Conservation (phyloP, 2,888 invertebrate genomes). For the Tachystola acroxantha region DNA sequence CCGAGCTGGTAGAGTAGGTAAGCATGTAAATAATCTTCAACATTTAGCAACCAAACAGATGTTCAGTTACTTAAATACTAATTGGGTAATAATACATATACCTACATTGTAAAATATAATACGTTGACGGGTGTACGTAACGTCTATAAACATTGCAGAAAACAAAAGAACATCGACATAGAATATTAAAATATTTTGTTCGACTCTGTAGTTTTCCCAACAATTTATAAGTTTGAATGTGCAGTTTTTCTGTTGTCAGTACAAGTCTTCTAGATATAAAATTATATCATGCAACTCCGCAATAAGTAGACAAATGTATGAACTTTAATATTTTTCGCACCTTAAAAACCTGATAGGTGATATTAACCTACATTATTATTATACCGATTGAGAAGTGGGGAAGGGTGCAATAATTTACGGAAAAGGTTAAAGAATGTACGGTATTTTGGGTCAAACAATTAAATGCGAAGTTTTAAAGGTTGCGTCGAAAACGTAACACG, state of each 20-base stretch:
- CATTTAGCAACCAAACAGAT: too few species aligned
- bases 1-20: too few species aligned
- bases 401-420: conserved; percentile 9
- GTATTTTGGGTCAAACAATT: conserved; percentile 43
- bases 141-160: too few species aligned
- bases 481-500: conserved; percentile 23
- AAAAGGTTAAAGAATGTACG: conserved; percentile 22
- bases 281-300: conserved; percentile 6
- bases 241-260: conserved; percentile 20
- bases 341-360: too few species aligned
- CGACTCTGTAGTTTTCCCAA: conserved; percentile 19
- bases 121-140: too few species aligned
- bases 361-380: too few species aligned
- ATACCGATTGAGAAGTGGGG: background rate
- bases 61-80: too few species aligned
- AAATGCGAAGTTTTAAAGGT: conserved; percentile 50
- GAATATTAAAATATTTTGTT: too few species aligned
- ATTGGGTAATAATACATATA: too few species aligned
- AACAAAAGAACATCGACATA: too few species aligned
- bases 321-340: conserved; percentile 16
- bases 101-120: too few species aligned
- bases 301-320: conserved; percentile 21
- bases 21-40: too few species aligned
- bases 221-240: conserved; percentile 22
- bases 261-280: conserved; percentile 10